phyloP scores from a whole-genome alignment of 2,113 vertebrate species.

The Phylloscopus trochiloides region DNA sequence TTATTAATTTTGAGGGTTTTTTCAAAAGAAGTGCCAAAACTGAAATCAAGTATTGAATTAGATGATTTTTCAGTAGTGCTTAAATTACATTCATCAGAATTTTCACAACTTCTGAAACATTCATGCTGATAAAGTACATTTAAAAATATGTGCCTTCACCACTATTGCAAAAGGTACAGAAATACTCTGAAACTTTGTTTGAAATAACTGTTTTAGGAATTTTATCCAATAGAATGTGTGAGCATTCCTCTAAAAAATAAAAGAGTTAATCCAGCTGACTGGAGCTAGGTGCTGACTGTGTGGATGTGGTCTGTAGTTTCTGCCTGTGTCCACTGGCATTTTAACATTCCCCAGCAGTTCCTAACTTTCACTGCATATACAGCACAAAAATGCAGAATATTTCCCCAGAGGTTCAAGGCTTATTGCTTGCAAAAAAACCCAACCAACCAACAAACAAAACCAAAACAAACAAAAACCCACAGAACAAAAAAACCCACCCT shows the following conservation, averaged over 20 bases:
- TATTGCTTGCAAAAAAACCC: not conserved
- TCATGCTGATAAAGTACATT: not conserved
- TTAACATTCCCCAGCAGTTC: not conserved
- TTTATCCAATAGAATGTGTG: not conserved
- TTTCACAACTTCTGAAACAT: not conserved
- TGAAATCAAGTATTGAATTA: not conserved
- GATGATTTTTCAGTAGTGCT: not conserved
- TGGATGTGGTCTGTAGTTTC: not conserved
- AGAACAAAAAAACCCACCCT: no score
- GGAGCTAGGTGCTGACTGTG: not conserved
- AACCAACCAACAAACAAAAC: not conserved
- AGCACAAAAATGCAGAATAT: not conserved
- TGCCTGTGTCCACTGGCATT: not conserved
- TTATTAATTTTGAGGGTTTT: not conserved
- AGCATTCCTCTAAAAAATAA: not conserved
- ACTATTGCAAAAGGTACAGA: not conserved
- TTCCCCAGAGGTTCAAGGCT: not conserved
- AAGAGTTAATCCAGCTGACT: not conserved
- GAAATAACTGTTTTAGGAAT: not conserved
- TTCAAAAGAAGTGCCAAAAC: not conserved
- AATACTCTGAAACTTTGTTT: not conserved
- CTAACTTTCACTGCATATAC: not conserved
- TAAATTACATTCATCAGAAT: not conserved
- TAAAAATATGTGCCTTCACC: not conserved
- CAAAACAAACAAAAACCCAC: not conserved